Evolutionary conservation across 2,113 vertebrate genomes (phyloP), one percentile per base, ranked within the genome.

Genomic region (Oxygymnocypris stewartii): DNA sequence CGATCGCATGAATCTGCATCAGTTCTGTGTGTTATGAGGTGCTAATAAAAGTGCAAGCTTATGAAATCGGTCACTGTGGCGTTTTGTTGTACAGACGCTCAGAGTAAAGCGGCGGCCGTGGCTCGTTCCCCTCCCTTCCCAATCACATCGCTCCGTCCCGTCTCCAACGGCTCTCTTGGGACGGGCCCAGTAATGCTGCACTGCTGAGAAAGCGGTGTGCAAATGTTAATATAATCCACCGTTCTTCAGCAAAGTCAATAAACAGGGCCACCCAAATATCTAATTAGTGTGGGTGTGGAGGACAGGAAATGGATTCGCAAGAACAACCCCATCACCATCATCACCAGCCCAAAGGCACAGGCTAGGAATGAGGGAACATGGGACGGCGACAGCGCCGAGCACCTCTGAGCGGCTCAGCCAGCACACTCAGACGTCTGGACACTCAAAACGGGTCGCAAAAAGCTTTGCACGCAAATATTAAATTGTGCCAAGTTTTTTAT

Each of bases 211-310:
- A 96, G 93, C 95, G 95, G 95, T 96, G 96, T 95, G 95, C 97
- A 98, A 98, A 98, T 92, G 94, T 95, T 94, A 94, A 94, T 97
- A 97, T 96, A 98, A 97, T 96, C 97, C 94, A 92, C 95, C 91
- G 94, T 97, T 97, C 98, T 99, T 97, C 97, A 96, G 95, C 95
- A 97, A 96, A 97, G 96, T 98, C 98, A 99, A 99, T 97, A 99
- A 99, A 98, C 96, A 98, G 95, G 98, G 97, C 98, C 98, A 99
- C 98, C 98, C 98, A 97, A 97, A 98, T 96, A 97, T 98, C 96
- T 96, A 98, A 99, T 99, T 97, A 99, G 96, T 95, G 94, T 95
- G 95, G 90, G 94, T 96, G 96, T 95, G 96, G 95, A 95, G 94
- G 92, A 96, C 97, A 98, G 97, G 97, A 99, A 99, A 97, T 95